Conservation (phyloP, 2,113 vertebrate genomes). For the Melanerpes formicivorus region DNA sequence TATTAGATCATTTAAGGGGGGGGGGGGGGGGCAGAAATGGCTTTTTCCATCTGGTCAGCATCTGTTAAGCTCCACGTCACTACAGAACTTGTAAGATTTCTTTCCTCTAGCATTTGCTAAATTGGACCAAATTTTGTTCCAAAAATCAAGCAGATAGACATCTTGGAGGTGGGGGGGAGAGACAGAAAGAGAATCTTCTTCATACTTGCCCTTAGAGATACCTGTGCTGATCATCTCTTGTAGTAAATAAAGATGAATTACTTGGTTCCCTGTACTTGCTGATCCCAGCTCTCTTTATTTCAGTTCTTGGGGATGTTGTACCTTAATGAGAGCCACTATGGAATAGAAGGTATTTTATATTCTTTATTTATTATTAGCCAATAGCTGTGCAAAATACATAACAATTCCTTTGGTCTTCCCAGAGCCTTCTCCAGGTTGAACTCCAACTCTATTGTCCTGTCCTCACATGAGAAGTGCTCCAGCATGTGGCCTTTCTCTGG, state of each 20-base stretch:
- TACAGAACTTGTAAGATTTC: neutral
- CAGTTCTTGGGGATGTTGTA: neutral
- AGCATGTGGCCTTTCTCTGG: neutral
- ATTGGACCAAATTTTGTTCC: neutral
- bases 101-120: neutral
- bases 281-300: neutral
- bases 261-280: neutral
- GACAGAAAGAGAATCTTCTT: neutral
- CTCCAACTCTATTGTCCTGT: neutral
- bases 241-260: neutral
- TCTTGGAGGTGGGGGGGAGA: neutral
- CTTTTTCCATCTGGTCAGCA: slow-evolving; percentile 37
- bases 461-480: neutral
- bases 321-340: neutral
- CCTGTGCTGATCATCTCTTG: neutral
- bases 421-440: neutral
- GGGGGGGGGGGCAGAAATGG: neutral
- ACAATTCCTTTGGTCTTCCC: neutral
- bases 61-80: neutral
- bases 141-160: neutral
- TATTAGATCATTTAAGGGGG: neutral
- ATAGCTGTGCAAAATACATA: neutral
- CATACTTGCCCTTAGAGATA: neutral
- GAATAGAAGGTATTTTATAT: neutral
- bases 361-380: neutral